phyloP scores from a whole-genome alignment of 92 coral and sea anemone species.

The Epizoanthus scotinus region DNA sequence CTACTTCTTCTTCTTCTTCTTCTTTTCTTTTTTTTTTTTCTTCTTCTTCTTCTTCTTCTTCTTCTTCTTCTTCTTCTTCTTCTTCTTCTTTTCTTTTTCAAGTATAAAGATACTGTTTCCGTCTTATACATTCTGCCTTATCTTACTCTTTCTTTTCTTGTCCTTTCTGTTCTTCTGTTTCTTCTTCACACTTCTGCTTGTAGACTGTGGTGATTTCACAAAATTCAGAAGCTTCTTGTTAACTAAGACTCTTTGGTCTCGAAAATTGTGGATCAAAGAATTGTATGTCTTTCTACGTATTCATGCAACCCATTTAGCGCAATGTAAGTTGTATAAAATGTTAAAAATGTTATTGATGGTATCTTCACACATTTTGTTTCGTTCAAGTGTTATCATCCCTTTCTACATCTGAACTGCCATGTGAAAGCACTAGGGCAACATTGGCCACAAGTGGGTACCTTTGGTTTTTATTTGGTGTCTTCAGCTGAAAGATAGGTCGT shows the following conservation, averaged over 20 bases:
- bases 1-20: too few relatives aligned
- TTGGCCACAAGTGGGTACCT: neutral
- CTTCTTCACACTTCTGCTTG: conserved; percentile 12
- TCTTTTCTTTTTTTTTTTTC: too few relatives aligned
- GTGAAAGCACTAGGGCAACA: conserved; percentile 18
- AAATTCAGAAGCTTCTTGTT: conserved; percentile 5
- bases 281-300: conserved; percentile 26
- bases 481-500: conserved; percentile 25
- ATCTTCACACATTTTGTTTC: conserved; percentile 33
- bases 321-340: too few relatives aligned
- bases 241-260: conserved; percentile 23
- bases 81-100: too few relatives aligned
- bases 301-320: conserved; percentile 32
- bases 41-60: too few relatives aligned
- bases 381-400: conserved; percentile 34
- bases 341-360: too few relatives aligned
- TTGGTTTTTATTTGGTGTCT: conserved; percentile 16
- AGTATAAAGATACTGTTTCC: too few relatives aligned
- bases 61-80: too few relatives aligned
- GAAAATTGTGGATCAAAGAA: conserved; percentile 29
- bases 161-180: conserved; percentile 20
- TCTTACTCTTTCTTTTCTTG: conserved; percentile 27
- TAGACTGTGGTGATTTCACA: conserved; percentile 23
- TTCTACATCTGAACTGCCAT: conserved; percentile 43
- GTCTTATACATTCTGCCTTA: neutral